phyloP scores from a whole-genome alignment of 2,797 vertebrate genomes.

The Craterocephalus amniculus region DNA sequence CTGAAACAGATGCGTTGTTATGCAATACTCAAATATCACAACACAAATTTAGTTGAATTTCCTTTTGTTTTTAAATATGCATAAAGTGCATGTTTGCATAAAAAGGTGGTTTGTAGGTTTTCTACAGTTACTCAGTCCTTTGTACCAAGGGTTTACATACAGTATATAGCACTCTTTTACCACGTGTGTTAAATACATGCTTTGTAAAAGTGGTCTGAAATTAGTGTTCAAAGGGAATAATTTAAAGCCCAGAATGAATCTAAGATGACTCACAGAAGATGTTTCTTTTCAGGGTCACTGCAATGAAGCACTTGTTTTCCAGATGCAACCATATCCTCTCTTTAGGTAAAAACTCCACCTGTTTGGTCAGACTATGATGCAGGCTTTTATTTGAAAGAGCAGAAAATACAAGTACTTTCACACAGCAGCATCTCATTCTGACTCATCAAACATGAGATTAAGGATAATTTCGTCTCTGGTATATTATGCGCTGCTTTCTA shows the following conservation, averaged over 20 bases:
- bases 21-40: neutral
- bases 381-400: neutral
- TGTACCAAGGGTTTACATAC: neutral
- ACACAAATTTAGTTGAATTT: neutral
- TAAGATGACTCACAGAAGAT: neutral
- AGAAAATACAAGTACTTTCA: neutral
- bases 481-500: neutral
- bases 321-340: slow-evolving; percentile 91
- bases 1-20: neutral
- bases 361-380: neutral
- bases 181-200: neutral
- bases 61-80: too few species aligned
- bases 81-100: too few species aligned
- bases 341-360: slow-evolving; percentile 83
- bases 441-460: slow-evolving; percentile 6
- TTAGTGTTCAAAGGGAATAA: neutral
- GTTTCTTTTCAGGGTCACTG: slow-evolving; percentile 82
- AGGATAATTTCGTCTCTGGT: neutral
- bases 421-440: neutral
- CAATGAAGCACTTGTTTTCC: slow-evolving; percentile 94
- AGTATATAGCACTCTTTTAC: neutral
- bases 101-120: too few species aligned
- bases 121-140: too few species aligned
- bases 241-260: neutral
- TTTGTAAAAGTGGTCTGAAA: neutral